These are phyloP conservation scores for Cactoblastis cactorum DNA, from an alignment of 2,888 invertebrate genomes.

Conservation along the genomic window DNA sequence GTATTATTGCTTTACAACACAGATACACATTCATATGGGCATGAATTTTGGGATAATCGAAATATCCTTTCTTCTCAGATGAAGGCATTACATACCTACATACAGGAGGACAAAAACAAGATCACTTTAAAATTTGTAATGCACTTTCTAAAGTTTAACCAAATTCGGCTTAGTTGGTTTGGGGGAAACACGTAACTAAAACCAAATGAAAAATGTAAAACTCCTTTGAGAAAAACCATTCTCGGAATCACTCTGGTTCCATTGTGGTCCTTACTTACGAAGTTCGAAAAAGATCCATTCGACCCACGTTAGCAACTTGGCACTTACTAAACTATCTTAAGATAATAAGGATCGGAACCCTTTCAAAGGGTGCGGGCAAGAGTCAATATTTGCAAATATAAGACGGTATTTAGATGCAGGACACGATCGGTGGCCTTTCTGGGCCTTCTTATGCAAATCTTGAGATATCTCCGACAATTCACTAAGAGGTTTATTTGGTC, in stretches of 20 bases:
- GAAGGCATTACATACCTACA: too few species aligned
- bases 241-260: conserved; percentile 24
- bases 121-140: too few species aligned
- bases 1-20: too few species aligned
- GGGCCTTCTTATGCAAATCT: conserved; percentile 70
- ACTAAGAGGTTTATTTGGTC: conserved; percentile 67
- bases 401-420: conserved; percentile 76
- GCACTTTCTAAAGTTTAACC: not conserved
- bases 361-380: conserved; percentile 65
- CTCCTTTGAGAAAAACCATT: conserved; percentile 20
- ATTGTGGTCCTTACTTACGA: conserved; percentile 25
- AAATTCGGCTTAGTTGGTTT: not conserved
- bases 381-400: conserved; percentile 78
- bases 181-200: not conserved
- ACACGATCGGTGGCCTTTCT: conserved; percentile 64
- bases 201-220: not conserved
- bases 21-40: too few species aligned
- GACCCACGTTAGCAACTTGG: conserved; percentile 53
- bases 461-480: conserved; percentile 62
- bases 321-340: conserved; percentile 65
- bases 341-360: conserved; percentile 65
- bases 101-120: too few species aligned
- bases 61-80: too few species aligned
- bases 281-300: conserved; percentile 38
- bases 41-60: too few species aligned